Evolutionary conservation across 2,888 invertebrate species (phyloP), one percentile per base, ranked within the genome.

Genomic region (Proisotoma minuta): DNA sequence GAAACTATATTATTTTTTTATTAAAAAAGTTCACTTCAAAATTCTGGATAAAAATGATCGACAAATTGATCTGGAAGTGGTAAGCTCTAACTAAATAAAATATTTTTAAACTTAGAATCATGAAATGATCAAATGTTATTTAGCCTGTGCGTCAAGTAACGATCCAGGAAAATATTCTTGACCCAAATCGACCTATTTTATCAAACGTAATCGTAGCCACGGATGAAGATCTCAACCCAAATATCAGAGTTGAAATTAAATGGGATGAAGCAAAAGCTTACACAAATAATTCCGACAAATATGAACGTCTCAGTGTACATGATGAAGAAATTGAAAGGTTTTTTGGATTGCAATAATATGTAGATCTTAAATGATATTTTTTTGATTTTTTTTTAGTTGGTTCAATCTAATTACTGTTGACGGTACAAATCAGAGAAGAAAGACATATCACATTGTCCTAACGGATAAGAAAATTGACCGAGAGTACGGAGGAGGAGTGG

Each of bases 11-110:
- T 23, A 23, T n/a, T 2, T 18, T 3, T 8, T 10, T 12, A 24
- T 15, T 8, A 49, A 43, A 3, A 5, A 27, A 1, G 56, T 65
- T 4, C 18, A 2, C 0, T 66, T 66, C 43, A 57, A 3, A 24
- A 57, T 66, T n/a, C 53, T 66, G 50, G 65, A 66, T 26, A 39
- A 4, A 15, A 66, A 66, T 54, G 63, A 63, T 39, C 24, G 24
- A 15, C 12, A 24, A 3, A 53, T 62, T 1, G 60, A 62, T 22
- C 43, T 62, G 40, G 34, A 34, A 34, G 34, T 34, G 8, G 8
- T 8, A n/a, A 24, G 5, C 27, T 50, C n/a, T n/a, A n/a, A n/a
- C n/a, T n/a, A n/a, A n/a, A n/a, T n/a, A n/a, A n/a, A n/a, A n/a
- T n/a, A n/a, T n/a, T n/a, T n/a, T n/a, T n/a, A n/a, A n/a, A n/a